Percentiles rank a stretch among this genome's conserved stretches.
Evolutionary conservation across 2,797 vertebrate genomes (phyloP).

Genomic region (Hippocampus kuda): DNA sequence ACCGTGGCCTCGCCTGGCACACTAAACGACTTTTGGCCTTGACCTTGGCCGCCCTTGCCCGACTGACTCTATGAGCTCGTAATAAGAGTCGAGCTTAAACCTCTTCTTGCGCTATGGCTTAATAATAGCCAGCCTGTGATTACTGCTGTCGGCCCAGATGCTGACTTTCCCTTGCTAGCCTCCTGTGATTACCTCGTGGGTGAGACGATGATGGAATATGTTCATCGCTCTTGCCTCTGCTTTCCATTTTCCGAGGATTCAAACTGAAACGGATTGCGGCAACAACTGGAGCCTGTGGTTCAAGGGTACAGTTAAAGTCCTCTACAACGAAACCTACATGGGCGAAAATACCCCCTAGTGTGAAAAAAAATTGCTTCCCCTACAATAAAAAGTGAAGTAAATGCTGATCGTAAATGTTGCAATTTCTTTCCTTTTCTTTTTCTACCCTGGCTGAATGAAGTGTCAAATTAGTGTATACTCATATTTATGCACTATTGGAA

Average conservation of each 20-base stretch:
- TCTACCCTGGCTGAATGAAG: too few species aligned
- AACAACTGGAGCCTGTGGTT: conserved; percentile 9
- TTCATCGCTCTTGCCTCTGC: conserved; percentile 11
- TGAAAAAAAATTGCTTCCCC: too few species aligned
- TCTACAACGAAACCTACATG: too few species aligned
- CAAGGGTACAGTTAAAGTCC: neutral
- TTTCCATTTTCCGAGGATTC: conserved; percentile 19
- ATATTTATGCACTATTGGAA: too few species aligned
- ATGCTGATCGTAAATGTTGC: too few species aligned
- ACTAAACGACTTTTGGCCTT: conserved; percentile 19
- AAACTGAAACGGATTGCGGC: conserved; percentile 19
- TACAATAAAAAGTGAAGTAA: too few species aligned
- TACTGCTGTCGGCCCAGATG: conserved; percentile 59
- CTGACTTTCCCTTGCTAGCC: conserved; percentile 60
- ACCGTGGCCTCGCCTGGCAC: neutral
- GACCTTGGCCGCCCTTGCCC: conserved; percentile 40
- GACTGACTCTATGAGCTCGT: conserved; percentile 26
- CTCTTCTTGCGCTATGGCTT: conserved; percentile 48
- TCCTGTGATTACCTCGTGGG: conserved; percentile 50
- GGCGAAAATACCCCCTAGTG: too few species aligned
- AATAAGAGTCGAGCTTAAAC: conserved; percentile 42
- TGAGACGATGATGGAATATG: conserved; percentile 39
- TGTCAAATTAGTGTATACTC: too few species aligned
- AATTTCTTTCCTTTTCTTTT: too few species aligned
- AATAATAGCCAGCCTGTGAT: conserved; percentile 64